Base-by-base conservation (phyloP, 2,113 vertebrate genomes). In the Todiramphus chloris region DNA sequence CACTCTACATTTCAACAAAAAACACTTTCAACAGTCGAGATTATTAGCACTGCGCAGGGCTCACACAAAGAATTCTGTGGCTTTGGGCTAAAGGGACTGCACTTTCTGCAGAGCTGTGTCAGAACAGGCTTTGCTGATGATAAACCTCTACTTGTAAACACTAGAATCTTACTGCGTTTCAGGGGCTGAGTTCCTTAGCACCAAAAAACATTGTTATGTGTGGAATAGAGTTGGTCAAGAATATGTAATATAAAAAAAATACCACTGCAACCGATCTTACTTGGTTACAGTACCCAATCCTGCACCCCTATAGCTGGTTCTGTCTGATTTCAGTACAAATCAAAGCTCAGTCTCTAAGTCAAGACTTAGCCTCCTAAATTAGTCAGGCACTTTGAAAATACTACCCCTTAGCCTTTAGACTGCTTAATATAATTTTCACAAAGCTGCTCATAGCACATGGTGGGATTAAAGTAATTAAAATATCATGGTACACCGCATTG, bases 391-490 rank as follows among this genome's bases (percentile, higher is more conserved):
- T 92, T 90, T 68, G 68, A 75, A 96, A 94, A 94, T 87, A 89
- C 44, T 84, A 84, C 27, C 28, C 58, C 25, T 80, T 92, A 64
- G 58, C 39, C 69, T 92, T 89, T 89, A 74, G 80, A 81, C 43
- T 56, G 43, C 41, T 90, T 95, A 93, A 87, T 86, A 50, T 31
- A 64, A 74, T 93, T 93, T 96, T 80, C 68, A 91, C 82, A 93
- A 95, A 96, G 89, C 70, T 85, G 70, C 59, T 96, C 77, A 44
- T 67, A 83, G 90, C 70, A 77, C 72, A 63, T 19, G 58, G 80
- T 78, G 60, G 66, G 80, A 94, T 94, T 87, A 84, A 83, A 85
- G 68, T 85, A 83, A 94, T 94, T 95, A 79, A 96, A 94, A 74
- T 89, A 89, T 73, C 76, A 69, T 69, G 80, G 86, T 64, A 25